Evolutionary conservation across 1,140 invertebrate species (phyloP).

Genomic region (Caenorhabditis inopinata): DNA sequence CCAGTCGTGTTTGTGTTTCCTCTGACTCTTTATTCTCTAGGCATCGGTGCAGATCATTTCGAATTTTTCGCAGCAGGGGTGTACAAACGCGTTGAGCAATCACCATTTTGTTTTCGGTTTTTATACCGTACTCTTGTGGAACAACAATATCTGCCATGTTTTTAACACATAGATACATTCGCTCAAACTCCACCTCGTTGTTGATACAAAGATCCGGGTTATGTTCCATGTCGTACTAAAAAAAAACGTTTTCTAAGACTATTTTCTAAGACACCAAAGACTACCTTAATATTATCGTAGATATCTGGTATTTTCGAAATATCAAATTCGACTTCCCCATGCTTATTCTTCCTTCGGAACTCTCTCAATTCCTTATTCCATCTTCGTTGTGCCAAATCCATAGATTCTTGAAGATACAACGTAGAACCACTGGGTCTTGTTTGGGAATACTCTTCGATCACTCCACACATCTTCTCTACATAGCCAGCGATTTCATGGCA

Average conservation of each 20-base stretch:
- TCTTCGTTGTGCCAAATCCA: slow-evolving; percentile 93
- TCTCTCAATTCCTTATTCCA: slow-evolving; percentile 99
- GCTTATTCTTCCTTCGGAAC: slow-evolving; percentile 79
- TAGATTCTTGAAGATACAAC: slow-evolving; percentile 95
- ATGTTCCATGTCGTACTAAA: slow-evolving; percentile 84
- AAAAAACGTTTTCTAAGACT: neutral
- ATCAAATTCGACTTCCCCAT: slow-evolving; percentile 77
- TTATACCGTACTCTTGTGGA: slow-evolving; percentile 98
- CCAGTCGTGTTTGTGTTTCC: slow-evolving; percentile 88
- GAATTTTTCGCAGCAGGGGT: slow-evolving; percentile 90
- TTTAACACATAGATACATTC: slow-evolving; percentile 74
- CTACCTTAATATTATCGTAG: slow-evolving; percentile 91
- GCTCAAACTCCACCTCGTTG: slow-evolving; percentile 63
- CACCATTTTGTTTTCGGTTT: slow-evolving; percentile 88
- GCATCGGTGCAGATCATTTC: slow-evolving; percentile 81
- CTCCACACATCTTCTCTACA: slow-evolving; percentile 63
- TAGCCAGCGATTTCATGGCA: slow-evolving; percentile 73
- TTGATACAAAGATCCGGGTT: slow-evolving; percentile 85
- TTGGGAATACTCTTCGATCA: slow-evolving; percentile 59
- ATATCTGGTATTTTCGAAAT: slow-evolving; percentile 99
- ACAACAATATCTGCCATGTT: slow-evolving; percentile 94
- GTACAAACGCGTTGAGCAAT: slow-evolving; percentile 97
- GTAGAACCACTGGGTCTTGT: slow-evolving; percentile 66
- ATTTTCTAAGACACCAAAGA: neutral
- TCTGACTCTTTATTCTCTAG: slow-evolving; percentile 67